Conservation (phyloP, 2,888 invertebrate species). For the Nineta flava region DNA sequence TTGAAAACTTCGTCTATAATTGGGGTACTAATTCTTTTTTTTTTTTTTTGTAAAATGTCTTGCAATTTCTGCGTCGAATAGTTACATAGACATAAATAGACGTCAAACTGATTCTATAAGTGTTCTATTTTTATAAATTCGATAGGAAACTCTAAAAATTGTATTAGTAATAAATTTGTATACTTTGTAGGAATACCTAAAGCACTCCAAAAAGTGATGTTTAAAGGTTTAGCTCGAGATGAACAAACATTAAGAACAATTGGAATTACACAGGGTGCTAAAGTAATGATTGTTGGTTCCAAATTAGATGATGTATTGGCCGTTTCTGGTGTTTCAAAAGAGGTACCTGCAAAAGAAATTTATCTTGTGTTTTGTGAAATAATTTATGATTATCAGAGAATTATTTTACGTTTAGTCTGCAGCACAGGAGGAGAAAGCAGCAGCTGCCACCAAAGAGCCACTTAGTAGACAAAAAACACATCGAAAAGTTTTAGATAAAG, state of each 20-base stretch:
- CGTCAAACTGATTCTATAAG: too few species aligned
- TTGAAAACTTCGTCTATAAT: too few species aligned
- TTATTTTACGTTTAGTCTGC: constrained; percentile 30
- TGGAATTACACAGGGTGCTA: constrained; percentile 65
- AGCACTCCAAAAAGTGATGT: constrained; percentile 78
- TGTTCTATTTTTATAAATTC: not conserved
- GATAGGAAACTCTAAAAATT: not conserved
- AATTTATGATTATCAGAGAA: not conserved
- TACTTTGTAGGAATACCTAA: constrained; percentile 48
- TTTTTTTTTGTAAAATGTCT: too few species aligned
- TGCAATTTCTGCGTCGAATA: too few species aligned
- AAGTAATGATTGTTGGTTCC: constrained; percentile 83
- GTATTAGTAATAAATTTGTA: not conserved
- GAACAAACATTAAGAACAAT: constrained; percentile 61
- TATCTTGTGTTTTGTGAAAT: not conserved
- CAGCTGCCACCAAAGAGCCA: constrained; percentile 48
- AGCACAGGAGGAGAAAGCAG: constrained; percentile 44
- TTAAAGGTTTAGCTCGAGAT: constrained; percentile 75
- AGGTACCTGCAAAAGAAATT: constrained; percentile 28
- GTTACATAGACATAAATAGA: too few species aligned
- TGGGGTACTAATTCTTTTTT: too few species aligned
- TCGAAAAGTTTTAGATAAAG: constrained; percentile 76
- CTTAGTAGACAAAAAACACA: constrained; percentile 63
- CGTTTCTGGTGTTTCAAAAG: constrained; percentile 56
- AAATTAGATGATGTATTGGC: constrained; percentile 74